Evolutionary conservation across 2,113 vertebrate species (phyloP), one percentile per base, ranked within the genome.

Genomic region (Carlito syrichta): DNA sequence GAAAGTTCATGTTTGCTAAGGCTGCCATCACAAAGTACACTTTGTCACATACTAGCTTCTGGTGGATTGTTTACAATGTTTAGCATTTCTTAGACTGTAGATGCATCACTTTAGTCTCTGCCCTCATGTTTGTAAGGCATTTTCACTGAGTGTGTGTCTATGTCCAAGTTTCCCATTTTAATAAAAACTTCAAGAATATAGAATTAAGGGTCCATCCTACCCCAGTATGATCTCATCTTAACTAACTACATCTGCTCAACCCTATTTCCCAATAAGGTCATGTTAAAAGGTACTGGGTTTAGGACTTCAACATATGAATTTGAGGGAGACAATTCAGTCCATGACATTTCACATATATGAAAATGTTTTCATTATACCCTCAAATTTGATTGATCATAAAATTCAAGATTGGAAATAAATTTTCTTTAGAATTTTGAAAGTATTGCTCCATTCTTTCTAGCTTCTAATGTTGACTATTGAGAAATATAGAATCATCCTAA

Each of bases 351-450:
- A 69, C 27, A 62, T 38, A 69, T 19, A 85, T 54, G 13, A 83
- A 94, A 91, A 45, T 83, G 10, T 60, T 83, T 91, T 76, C 52
- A 83, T 62, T 27, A 14, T 58, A 45, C 17, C 43, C 32, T 83
- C 83, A 91, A 79, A 76, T 81, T 63, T 74, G 20, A n/a, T 38
- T 69, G 45, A 17, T 86, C 56, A 90, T 90, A 86, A 62, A 91
- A 82, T 32, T 90, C 30, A 86, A 86, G 20, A 14, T 54, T 50
- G 12, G 66, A 93, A 95, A 82, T 86, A 86, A 79, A 82, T 81
- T 89, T 92, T 32, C n/a, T 86, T 93, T 66, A 76, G 40, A 76
- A 79, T 73, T 85, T 93, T 89, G 79, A 66, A 86, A 93, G 68
- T 17, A 48, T 81, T 50, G 8, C 48, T 71, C 60, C 6, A 66